Evolutionary conservation across 2,797 vertebrate species (phyloP).

Genomic region (Sebastes elongatus): DNA sequence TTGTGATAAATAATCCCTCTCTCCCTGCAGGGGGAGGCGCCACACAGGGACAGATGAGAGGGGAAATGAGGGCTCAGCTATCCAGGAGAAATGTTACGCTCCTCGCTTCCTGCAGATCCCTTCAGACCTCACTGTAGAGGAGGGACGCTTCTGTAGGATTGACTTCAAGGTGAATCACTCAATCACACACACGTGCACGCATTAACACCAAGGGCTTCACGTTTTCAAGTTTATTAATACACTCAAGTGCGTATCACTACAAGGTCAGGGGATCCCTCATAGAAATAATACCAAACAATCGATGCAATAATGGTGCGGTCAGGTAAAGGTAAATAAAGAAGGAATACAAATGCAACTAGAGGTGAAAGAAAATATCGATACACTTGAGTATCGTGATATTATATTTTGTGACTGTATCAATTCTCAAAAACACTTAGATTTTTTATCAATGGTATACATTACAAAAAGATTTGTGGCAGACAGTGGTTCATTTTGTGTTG

Average conservation of each 20-base stretch:
- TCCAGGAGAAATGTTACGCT: constrained; percentile 95
- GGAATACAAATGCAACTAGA: neutral
- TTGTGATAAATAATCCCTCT: constrained; percentile 11
- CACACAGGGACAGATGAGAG: constrained; percentile 83
- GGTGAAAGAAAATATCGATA: too few species aligned
- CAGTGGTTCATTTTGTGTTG: too few species aligned
- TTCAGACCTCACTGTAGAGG: constrained; percentile 89
- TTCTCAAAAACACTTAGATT: too few species aligned
- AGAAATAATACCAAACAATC: too few species aligned
- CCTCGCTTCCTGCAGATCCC: constrained; percentile 95
- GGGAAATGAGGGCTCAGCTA: constrained; percentile 85
- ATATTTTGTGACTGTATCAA: too few species aligned
- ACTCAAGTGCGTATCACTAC: neutral
- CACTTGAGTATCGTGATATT: too few species aligned
- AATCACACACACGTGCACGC: neutral
- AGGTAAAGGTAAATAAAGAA: neutral
- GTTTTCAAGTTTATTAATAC: neutral
- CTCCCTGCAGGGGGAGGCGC: constrained; percentile 84
- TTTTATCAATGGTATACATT: too few species aligned
- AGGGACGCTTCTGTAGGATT: constrained; percentile 94
- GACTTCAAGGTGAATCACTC: constrained; percentile 90
- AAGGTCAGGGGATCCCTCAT: neutral
- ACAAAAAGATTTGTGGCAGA: too few species aligned
- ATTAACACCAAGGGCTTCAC: neutral
- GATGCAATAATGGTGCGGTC: neutral